Evolutionary conservation across 2,113 vertebrate genomes (phyloP).

Genomic region (Pantherophis guttatus): DNA sequence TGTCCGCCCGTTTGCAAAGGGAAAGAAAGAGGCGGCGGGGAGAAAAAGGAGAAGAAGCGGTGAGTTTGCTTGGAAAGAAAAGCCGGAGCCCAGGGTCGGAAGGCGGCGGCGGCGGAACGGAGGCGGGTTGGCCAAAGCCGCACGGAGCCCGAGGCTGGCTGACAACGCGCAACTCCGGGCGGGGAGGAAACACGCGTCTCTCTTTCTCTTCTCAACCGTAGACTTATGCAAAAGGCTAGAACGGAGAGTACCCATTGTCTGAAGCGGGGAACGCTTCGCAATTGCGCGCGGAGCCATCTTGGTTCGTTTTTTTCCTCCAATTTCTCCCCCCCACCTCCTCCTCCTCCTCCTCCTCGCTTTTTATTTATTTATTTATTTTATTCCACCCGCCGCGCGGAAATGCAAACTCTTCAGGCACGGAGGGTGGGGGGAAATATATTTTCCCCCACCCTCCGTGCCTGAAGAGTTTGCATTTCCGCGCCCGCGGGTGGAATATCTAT

Average conservation of each 20-base stretch:
- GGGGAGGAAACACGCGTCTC: not conserved
- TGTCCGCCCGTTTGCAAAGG: not conserved
- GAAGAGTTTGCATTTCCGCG: too few species aligned
- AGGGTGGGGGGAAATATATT: too few species aligned
- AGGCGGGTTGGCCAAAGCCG: too few species aligned
- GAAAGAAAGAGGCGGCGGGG: not conserved
- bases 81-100: not conserved
- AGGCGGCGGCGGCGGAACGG: too few species aligned
- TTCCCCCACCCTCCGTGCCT: too few species aligned
- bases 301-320: too few species aligned
- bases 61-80: not conserved
- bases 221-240: slow-evolving; percentile 15
- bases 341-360: too few species aligned
- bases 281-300: slow-evolving; percentile 7
- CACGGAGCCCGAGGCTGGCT: not conserved
- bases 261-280: not conserved
- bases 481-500: too few species aligned
- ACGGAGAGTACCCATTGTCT: not conserved
- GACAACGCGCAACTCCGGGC: not conserved
- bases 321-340: too few species aligned
- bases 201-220: not conserved
- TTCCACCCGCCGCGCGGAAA: too few species aligned
- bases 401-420: too few species aligned
- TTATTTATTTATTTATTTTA: too few species aligned
- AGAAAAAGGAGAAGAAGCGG: not conserved